These are phyloP conservation scores for Nycticorax nycticorax DNA, from an alignment of 2,113 vertebrate species.

Conservation along the genomic window DNA sequence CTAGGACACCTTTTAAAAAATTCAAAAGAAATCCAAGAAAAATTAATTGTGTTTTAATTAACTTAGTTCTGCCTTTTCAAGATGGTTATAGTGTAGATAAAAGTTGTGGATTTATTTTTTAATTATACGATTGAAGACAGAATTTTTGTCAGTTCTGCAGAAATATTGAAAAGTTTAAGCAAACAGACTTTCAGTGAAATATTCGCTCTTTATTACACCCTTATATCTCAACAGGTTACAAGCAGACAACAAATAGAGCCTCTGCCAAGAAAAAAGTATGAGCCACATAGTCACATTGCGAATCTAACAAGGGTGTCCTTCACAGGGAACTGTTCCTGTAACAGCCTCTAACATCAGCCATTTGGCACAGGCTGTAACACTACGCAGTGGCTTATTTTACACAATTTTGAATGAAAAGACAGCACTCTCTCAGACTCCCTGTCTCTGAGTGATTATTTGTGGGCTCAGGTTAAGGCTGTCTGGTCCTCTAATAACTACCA, in stretches of 20 bases:
- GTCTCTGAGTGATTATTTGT: neutral
- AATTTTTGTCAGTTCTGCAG: neutral
- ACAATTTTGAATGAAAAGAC: neutral
- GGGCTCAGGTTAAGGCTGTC: neutral
- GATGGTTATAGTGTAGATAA: neutral
- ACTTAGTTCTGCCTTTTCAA: neutral
- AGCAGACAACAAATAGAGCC: neutral
- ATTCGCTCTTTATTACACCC: neutral
- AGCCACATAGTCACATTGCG: neutral
- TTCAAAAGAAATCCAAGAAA: neutral
- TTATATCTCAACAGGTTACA: neutral
- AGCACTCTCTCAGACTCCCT: neutral
- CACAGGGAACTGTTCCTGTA: neutral
- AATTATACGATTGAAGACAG: neutral
- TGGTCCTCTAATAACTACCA: neutral
- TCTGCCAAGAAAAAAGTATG: neutral
- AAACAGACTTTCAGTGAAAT: neutral
- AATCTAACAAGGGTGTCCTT: neutral
- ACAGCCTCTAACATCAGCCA: neutral
- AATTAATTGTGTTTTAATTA: constrained; percentile 11
- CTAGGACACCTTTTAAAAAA: neutral
- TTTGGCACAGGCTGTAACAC: neutral
- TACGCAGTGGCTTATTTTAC: neutral
- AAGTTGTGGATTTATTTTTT: neutral
- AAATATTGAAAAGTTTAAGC: neutral